These are phyloP conservation scores for Microtus richardsoni DNA, from an alignment of 2,113 vertebrate species.

Conservation along the genomic window DNA sequence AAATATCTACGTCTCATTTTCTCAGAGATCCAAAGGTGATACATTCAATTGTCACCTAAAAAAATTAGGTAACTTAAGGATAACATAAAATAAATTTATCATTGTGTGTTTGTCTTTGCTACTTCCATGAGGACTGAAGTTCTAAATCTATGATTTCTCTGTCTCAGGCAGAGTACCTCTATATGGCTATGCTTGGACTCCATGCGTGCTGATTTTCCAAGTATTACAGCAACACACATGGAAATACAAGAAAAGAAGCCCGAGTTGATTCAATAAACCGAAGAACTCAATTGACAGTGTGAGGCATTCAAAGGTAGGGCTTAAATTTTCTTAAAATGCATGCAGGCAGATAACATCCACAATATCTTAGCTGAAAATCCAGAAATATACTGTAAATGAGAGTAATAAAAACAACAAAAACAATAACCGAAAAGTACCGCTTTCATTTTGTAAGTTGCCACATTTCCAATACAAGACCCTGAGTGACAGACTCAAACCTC, in stretches of 20 bases:
- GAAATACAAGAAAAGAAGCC: not conserved
- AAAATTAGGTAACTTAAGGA: not conserved
- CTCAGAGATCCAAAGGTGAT: not conserved
- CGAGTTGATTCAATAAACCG: not conserved
- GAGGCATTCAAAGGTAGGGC: not conserved
- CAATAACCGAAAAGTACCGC: not conserved
- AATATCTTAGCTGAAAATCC: not conserved
- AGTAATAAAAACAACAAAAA: not conserved
- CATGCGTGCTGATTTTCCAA: not conserved
- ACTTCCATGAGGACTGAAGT: not conserved
- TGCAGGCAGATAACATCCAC: fast-evolving
- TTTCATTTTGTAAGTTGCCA: not conserved
- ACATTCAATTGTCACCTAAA: not conserved
- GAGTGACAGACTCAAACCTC: not conserved
- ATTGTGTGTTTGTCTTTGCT: not conserved
- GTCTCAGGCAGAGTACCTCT: too few species aligned
- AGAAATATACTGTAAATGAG: not conserved
- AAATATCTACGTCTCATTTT: not conserved
- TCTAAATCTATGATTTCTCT: not conserved
- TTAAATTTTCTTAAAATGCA: not conserved
- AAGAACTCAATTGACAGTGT: not conserved
- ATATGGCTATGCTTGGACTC: not conserved
- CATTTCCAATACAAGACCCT: not conserved
- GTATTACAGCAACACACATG: not conserved
- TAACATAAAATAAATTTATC: not conserved